Base-by-base conservation (phyloP, 2,888 invertebrate species). In the Latrodectus elegans region DNA sequence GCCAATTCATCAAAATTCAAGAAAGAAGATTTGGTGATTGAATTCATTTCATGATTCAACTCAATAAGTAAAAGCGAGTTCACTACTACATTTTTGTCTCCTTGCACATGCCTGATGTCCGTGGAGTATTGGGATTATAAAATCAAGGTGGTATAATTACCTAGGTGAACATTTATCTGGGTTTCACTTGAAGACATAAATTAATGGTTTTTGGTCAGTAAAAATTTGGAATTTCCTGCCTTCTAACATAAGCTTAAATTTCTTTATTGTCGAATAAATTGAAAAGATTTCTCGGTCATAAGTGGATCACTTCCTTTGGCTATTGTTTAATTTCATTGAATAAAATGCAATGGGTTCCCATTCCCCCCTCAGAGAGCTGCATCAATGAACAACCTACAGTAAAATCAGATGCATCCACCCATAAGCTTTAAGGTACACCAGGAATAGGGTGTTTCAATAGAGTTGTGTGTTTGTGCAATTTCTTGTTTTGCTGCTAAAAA, bases 371-470 rank as follows among this genome's bases (percentile, higher is more conserved):
- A 9, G 55, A 65, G 0, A 17, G 26, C 72, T 91, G 90, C 38
- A 91, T 89, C 9, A 91, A 78, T 0, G 89, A 90, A 0, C 90
- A 91, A 0, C 91, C 91, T 8, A 91, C 75, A 0, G 90, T 89
- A n/a, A 72, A 53, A 26, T 90, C 84, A 88, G 90, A 90, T 87
- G 92, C 93, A 94, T 94, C 90, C 91, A 72, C 38, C n/a, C 52
- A 67, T 6, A 88, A 11, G 17, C 8, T 60, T 11, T 83, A 49
- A 14, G 4, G 12, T 15, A 65, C 87, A 52, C 49, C 68, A 9
- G 80, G 49, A 49, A 55, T 52, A 14, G 49, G 51, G 22, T 22
- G 22, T 22, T 15, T 12, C 1, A 51, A 15, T 17, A 51, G n/a
- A 51, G 51, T 52, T 1, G n/a, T n/a, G n/a, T n/a, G 8, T n/a